Evolutionary conservation across 2,797 vertebrate species (phyloP).

Genomic region (Myotis daubentonii): DNA sequence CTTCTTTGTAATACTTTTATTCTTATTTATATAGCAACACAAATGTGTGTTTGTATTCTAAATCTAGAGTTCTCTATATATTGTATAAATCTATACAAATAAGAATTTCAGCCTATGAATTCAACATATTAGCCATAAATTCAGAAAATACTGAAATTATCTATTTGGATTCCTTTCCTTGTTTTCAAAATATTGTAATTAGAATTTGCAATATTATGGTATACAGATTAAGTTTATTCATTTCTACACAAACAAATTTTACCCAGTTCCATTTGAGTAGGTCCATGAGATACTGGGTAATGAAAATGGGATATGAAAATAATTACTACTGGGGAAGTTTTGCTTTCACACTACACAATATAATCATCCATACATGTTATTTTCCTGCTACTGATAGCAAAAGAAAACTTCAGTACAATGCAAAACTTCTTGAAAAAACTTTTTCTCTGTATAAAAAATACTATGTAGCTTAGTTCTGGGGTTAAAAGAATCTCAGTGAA

Average conservation of each 20-base stretch:
- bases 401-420: not conserved
- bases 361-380: conserved; percentile 44
- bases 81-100: not conserved
- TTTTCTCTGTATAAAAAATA: not conserved
- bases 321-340: conserved; percentile 32
- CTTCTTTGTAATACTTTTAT: not conserved
- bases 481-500: not conserved
- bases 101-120: not conserved
- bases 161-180: not conserved
- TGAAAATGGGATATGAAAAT: conserved; percentile 57
- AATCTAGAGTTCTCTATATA: not conserved
- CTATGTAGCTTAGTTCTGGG: not conserved
- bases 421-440: not conserved
- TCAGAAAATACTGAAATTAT: not conserved
- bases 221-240: conserved; percentile 59
- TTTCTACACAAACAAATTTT: conserved; percentile 59
- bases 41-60: not conserved
- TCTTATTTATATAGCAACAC: not conserved
- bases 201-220: conserved; percentile 13
- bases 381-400: not conserved
- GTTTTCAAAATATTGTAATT: conserved; percentile 57
- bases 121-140: not conserved
- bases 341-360: not conserved
- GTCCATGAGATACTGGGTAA: conserved; percentile 40
- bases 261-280: conserved; percentile 52